Evolutionary conservation across 2,797 vertebrate genomes (phyloP).

Genomic region (Ptychobarbus kaznakovi): DNA sequence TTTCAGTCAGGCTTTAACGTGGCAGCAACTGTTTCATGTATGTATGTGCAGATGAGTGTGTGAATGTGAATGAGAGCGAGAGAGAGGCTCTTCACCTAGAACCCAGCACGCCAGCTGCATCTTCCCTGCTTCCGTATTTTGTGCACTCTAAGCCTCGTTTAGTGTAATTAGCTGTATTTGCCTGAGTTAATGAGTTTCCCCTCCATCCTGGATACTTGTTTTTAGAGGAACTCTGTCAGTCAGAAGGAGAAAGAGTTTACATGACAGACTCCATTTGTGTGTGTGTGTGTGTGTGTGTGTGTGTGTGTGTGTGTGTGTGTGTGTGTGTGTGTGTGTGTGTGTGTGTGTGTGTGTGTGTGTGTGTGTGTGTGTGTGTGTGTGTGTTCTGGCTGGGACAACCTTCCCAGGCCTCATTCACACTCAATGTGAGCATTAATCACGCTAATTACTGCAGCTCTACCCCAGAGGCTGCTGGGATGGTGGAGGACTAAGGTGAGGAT

Average conservation of each 20-base stretch:
- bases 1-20: conserved; percentile 31
- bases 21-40: conserved; percentile 44
- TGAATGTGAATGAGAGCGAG: conserved; percentile 10
- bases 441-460: conserved; percentile 46
- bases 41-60: conserved; percentile 2
- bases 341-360: background rate
- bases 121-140: conserved; percentile 14
- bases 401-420: conserved; percentile 49
- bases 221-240: conserved; percentile 35
- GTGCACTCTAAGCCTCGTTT: conserved; percentile 33
- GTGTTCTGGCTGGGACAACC: conserved; percentile 21
- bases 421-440: conserved; percentile 51
- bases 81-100: conserved; percentile 36
- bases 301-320: background rate
- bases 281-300: background rate
- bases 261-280: background rate
- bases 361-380: background rate
- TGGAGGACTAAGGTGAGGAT: conserved; percentile 37
- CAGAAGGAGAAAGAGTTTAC: conserved; percentile 24
- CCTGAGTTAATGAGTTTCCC: conserved; percentile 55
- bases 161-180: conserved; percentile 57
- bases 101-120: conserved; percentile 21
- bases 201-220: conserved; percentile 20
- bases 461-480: conserved; percentile 41
- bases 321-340: background rate